A percentile compares a stretch with the other conserved stretches of the same genome.
phyloP scores from a whole-genome alignment of 1,140 invertebrate species.

The Parapsyche elsis region DNA sequence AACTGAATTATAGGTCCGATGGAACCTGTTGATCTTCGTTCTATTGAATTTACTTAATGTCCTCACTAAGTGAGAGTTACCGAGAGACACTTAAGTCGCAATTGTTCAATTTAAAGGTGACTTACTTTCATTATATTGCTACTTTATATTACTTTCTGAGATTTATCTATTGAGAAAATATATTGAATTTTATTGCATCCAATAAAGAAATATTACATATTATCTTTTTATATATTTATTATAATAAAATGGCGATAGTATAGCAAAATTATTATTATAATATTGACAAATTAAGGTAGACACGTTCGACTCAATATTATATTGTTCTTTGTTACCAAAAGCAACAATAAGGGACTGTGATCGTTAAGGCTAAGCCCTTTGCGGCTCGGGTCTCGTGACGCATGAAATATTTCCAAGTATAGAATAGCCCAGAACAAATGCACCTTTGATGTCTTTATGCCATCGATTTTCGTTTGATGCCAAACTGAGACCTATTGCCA shows the following conservation, averaged over 20 bases:
- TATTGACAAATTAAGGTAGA: no score
- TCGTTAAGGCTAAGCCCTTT: slow-evolving; percentile 17
- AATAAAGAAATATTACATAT: no score
- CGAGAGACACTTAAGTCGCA: background rate
- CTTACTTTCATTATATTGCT: background rate
- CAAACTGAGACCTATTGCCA: background rate
- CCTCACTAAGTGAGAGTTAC: background rate
- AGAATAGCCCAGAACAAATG: slow-evolving; percentile 7
- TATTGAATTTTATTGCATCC: no score
- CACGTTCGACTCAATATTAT: no score
- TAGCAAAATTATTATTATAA: no score
- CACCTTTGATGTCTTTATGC: slow-evolving; percentile 40
- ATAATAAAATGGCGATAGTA: no score
- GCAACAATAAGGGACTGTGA: background rate
- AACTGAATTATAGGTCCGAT: background rate
- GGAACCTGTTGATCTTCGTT: slow-evolving; percentile 11
- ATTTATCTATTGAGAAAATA: no score
- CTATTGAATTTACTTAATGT: slow-evolving; percentile 22
- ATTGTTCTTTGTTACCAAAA: background rate
- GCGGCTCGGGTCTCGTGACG: background rate
- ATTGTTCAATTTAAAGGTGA: slow-evolving; percentile 6
- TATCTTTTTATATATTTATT: no score
- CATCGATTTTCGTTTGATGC: slow-evolving; percentile 20
- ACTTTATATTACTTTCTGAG: background rate
- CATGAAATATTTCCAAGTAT: slow-evolving; percentile 19